These are phyloP conservation scores for Acromyrmex echinatior DNA, from an alignment of 1,140 invertebrate genomes.

Conservation along the genomic window DNA sequence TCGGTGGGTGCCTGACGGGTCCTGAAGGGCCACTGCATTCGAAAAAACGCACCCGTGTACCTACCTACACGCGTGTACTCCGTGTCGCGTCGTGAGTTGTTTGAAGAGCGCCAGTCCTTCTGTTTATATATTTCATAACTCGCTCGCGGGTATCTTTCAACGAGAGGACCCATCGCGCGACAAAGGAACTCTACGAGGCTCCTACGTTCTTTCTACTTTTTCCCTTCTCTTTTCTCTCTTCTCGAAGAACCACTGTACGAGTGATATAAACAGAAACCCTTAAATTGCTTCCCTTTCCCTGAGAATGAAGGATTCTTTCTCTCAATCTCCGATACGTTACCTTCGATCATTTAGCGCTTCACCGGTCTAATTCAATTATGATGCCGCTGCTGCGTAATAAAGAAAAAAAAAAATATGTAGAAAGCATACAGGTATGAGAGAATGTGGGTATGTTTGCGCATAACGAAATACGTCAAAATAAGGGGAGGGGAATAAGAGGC, in stretches of 20 bases:
- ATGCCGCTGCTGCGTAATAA: constrained; percentile 44
- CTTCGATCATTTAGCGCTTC: constrained; percentile 69
- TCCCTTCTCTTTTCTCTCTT: neutral
- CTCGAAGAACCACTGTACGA: constrained; percentile 15
- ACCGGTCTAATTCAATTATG: constrained; percentile 74
- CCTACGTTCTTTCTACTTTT: constrained; percentile 22
- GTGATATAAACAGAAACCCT: constrained; percentile 65
- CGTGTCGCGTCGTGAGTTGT: constrained; percentile 71
- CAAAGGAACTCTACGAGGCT: constrained; percentile 61
- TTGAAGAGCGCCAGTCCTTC: constrained; percentile 77
- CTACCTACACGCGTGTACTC: constrained; percentile 38
- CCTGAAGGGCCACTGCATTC: constrained; percentile 36
- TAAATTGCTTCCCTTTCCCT: constrained; percentile 66
- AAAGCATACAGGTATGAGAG: constrained; percentile 39
- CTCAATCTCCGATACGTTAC: neutral
- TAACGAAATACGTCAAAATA: constrained; percentile 21
- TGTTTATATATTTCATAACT: constrained; percentile 84
- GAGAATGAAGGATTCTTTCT: constrained; percentile 33
- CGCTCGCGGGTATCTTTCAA: constrained; percentile 71
- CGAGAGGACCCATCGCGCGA: constrained; percentile 65
- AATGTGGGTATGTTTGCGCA: constrained; percentile 15
- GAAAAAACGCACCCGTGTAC: constrained; percentile 36
- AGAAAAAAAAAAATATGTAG: constrained; percentile 26
- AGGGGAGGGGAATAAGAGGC: neutral
- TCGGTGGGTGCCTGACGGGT: constrained; percentile 61